A percentile compares a stretch with the other conserved stretches of the same genome.
Evolutionary conservation across 2,113 vertebrate species (phyloP).

Genomic region (Mesembrinibis cayennensis): DNA sequence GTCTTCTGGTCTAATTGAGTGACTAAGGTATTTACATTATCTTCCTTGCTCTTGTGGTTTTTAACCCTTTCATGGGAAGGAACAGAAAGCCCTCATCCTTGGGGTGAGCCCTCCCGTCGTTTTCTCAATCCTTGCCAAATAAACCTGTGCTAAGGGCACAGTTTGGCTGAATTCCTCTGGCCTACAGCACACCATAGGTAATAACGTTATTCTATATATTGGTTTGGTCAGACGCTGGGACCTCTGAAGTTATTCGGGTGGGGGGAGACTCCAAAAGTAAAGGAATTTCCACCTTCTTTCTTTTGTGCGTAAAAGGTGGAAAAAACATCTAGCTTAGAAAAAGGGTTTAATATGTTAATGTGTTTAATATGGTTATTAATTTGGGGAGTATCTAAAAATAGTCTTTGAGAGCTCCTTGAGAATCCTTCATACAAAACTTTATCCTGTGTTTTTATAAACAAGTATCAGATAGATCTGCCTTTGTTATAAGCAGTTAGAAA

Average conservation of each 20-base stretch:
- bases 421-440: neutral
- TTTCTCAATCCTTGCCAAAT: too few species aligned
- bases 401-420: neutral
- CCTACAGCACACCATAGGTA: rapidly evolving
- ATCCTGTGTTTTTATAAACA: neutral
- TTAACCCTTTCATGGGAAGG: too few species aligned
- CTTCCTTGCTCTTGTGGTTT: too few species aligned
- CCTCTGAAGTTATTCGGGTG: neutral
- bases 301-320: neutral
- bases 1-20: too few species aligned
- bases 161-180: too few species aligned
- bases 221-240: neutral
- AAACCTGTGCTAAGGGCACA: rapidly evolving
- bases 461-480: neutral
- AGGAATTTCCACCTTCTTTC: neutral
- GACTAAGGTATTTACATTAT: too few species aligned
- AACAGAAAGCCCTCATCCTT: neutral
- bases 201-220: rapidly evolving
- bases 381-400: neutral
- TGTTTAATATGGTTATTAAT: neutral
- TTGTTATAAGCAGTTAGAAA: neutral
- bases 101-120: rapidly evolving
- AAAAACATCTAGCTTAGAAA: neutral
- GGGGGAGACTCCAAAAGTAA: neutral
- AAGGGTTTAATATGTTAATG: neutral